Evolutionary conservation across 2,888 invertebrate genomes (phyloP), one percentile per base, ranked within the genome.

Genomic region (Proisotoma minuta): DNA sequence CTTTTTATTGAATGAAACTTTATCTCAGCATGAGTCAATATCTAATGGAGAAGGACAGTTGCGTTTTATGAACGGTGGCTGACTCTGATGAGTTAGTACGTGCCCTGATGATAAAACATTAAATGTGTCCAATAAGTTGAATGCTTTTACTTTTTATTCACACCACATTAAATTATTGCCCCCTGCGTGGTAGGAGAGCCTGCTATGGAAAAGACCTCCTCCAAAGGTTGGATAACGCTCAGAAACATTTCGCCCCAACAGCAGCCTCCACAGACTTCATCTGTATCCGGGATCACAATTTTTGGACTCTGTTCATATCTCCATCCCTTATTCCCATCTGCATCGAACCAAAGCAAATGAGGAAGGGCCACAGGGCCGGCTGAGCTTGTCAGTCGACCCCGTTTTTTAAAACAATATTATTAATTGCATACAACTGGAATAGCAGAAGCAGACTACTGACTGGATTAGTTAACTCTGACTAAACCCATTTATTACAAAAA

Each of bases 321-420:
- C 18, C 43, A 43, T 43, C 43, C 43, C 43, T 43, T 34, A 12
- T 15, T 20, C 43, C 15, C 43, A 43, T 43, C 43, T 43, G 43
- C 43, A 43, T 4, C 5, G 18, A 20, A 43, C 15, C 34, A 34
- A 20, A 43, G 20, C 43, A 43, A 18, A 10, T 15, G 15, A 15
- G 34, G 34, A 8, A 34, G 34, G 34, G 8, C 43, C 18, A 5
- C 10, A 20, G 18, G 20, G 43, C 20, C 20, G 18, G 43, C 18
- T 43, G 43, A 24, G 56, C 43, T 27, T 56, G 56, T 56, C 56
- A 56, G 56, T 40, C 47, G n/a, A n/a, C n/a, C n/a, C 27, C 47
- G 26, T 43, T 56, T 56, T 56, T 56, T 56, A 56, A 47, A 56
- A 56, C 56, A 56, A 56, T 56, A 47, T 56, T 56, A 56, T 56